phyloP scores from a whole-genome alignment of 2,888 invertebrate species.

The Cerastis rubricosa region DNA sequence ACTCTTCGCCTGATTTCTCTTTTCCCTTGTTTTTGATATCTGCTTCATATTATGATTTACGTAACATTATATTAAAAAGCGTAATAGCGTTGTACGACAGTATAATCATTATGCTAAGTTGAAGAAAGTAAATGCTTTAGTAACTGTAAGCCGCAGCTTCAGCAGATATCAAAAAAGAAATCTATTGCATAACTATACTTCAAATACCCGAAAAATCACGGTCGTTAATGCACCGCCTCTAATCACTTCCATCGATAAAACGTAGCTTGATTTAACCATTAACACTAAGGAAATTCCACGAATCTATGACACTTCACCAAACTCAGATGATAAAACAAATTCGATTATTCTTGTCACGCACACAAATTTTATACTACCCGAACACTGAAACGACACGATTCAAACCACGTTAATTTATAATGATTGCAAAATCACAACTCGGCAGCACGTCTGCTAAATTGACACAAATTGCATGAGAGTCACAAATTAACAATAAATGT shows the following conservation, averaged over 20 bases:
- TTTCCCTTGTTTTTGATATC: constrained; percentile 84
- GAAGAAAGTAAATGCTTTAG: constrained; percentile 52
- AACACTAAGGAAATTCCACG: constrained; percentile 89
- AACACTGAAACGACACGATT: constrained; percentile 78
- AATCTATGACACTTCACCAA: constrained; percentile 82
- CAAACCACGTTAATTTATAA: constrained; percentile 75
- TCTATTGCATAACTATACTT: constrained; percentile 84
- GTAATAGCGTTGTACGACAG: constrained; percentile 53
- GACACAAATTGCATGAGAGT: constrained; percentile 86
- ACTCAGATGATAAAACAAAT: constrained; percentile 66
- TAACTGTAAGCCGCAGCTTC: constrained; percentile 56
- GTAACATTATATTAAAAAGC: constrained; percentile 44
- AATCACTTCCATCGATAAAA: constrained; percentile 84
- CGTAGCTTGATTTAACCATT: constrained; percentile 83
- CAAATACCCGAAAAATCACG: constrained; percentile 85
- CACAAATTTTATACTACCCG: constrained; percentile 74
- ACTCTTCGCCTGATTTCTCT: constrained; percentile 88
- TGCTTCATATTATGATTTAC: constrained; percentile 76
- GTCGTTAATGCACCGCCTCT: constrained; percentile 88
- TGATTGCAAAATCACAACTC: constrained; percentile 76
- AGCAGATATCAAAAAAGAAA: constrained; percentile 83
- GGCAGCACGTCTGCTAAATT: constrained; percentile 81
- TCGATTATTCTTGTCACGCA: constrained; percentile 74
- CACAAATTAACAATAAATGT: constrained; percentile 77
- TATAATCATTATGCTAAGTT: constrained; percentile 52